These are phyloP conservation scores for Melieria picta DNA, from an alignment of 2,888 invertebrate species.

Conservation along the genomic window DNA sequence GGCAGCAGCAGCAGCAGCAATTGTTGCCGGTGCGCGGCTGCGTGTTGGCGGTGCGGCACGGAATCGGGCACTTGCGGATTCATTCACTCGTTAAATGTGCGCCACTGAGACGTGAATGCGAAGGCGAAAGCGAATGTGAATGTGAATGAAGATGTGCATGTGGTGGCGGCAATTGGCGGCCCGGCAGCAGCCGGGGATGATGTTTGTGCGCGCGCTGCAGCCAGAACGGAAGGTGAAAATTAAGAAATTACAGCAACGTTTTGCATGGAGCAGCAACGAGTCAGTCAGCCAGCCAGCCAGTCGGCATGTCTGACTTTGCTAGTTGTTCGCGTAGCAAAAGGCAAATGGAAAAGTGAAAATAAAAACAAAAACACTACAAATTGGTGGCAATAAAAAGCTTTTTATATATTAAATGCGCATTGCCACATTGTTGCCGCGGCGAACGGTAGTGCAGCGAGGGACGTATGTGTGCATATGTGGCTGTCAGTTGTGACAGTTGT, in stretches of 20 bases:
- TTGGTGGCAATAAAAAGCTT: conserved; percentile 21
- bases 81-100: conserved; percentile 29
- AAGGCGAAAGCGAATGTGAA: conserved; percentile 21
- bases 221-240: conserved; percentile 60
- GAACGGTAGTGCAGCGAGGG: background rate
- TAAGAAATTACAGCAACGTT: conserved; percentile 55
- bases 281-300: background rate
- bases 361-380: background rate
- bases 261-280: conserved; percentile 7
- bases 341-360: background rate
- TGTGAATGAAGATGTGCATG: background rate
- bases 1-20: background rate
- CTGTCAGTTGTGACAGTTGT: conserved; percentile 12
- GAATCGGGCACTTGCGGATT: conserved; percentile 22
- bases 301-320: background rate
- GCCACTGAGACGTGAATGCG: background rate
- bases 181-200: conserved; percentile 4
- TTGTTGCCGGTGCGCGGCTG: conserved; percentile 4
- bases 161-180: background rate
- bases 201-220: background rate
- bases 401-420: conserved; percentile 7
- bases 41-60: background rate
- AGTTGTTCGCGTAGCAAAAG: background rate
- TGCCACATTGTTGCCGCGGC: background rate
- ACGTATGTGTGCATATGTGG: background rate